phyloP scores from a whole-genome alignment of 2,113 vertebrate genomes.

The Cyphomyrus plagiostoma region DNA sequence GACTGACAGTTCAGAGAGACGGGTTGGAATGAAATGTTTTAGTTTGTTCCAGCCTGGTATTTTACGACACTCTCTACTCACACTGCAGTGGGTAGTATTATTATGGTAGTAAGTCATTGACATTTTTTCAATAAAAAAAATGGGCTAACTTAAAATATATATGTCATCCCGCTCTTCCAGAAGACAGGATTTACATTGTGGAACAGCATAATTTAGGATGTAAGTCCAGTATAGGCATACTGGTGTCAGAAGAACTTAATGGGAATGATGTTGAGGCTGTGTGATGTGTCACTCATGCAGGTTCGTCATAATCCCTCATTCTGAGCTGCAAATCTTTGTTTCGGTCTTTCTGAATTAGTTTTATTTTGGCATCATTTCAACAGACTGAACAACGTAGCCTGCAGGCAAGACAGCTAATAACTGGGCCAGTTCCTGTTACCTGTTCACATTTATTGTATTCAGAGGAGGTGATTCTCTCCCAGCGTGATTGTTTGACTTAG shows the following conservation, averaged over 20 bases:
- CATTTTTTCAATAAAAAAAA: background rate
- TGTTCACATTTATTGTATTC: background rate
- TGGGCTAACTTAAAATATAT: background rate
- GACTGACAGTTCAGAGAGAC: background rate
- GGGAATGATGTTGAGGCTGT: background rate
- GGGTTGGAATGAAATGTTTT: background rate
- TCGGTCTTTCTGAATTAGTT: background rate
- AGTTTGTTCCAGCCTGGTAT: background rate
- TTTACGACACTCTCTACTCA: background rate
- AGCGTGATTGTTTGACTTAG: background rate
- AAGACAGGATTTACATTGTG: background rate
- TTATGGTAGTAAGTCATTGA: background rate
- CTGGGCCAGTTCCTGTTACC: background rate
- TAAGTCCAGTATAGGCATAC: background rate
- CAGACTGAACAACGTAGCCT: background rate
- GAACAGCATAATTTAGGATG: background rate
- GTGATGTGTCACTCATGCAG: background rate
- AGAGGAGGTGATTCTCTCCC: no score
- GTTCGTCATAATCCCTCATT: background rate
- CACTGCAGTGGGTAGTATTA: background rate
- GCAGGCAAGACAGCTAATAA: slow-evolving; percentile 3
- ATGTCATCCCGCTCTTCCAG: background rate
- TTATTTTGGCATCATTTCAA: background rate
- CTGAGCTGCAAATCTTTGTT: background rate
- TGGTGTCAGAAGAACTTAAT: background rate